phyloP scores from a whole-genome alignment of 30 jellyfish, hydroid and myxozoan species.

The Rhopilema esculentum region DNA sequence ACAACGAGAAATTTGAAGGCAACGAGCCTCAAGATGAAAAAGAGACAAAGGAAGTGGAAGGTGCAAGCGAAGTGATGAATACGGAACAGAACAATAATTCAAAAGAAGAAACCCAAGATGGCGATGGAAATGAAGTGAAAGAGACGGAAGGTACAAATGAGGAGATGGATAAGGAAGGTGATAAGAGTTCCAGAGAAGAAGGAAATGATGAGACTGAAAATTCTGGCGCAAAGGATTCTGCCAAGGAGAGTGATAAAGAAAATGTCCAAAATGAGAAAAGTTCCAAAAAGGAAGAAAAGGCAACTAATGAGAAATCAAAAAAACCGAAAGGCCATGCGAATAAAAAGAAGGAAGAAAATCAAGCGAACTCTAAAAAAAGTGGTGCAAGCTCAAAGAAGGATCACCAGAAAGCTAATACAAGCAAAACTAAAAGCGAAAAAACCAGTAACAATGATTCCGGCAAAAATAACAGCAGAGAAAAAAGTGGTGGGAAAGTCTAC shows the following conservation, averaged over 20 bases:
- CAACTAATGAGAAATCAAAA: not conserved
- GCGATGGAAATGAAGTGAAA: not conserved
- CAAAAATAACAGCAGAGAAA: slow-evolving; percentile 3
- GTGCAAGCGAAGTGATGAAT: not conserved
- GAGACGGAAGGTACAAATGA: not conserved
- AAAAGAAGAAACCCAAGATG: slow-evolving; percentile 2
- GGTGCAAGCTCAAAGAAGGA: slow-evolving; percentile 6
- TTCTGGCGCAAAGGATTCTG: slow-evolving; percentile 3
- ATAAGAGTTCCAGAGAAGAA: slow-evolving; percentile 7
- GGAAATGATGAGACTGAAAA: slow-evolving; percentile 16
- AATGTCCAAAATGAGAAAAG: not conserved
- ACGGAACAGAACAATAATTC: not conserved
- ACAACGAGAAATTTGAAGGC: not conserved
- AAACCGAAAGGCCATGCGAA: not conserved
- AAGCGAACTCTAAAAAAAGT: not conserved
- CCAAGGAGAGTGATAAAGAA: not conserved
- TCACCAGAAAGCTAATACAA: not conserved
- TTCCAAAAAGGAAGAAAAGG: not conserved
- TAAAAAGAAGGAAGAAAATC: not conserved
- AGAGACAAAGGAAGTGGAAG: not conserved
- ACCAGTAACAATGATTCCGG: not conserved
- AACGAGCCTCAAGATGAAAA: not conserved
- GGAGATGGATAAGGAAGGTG: slow-evolving; percentile 29
- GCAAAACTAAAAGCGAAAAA: not conserved
- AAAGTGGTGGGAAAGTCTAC: slow-evolving; percentile 20